These are phyloP conservation scores for Saguinus midas DNA, from an alignment of 2,113 vertebrate species.

Conservation along the genomic window DNA sequence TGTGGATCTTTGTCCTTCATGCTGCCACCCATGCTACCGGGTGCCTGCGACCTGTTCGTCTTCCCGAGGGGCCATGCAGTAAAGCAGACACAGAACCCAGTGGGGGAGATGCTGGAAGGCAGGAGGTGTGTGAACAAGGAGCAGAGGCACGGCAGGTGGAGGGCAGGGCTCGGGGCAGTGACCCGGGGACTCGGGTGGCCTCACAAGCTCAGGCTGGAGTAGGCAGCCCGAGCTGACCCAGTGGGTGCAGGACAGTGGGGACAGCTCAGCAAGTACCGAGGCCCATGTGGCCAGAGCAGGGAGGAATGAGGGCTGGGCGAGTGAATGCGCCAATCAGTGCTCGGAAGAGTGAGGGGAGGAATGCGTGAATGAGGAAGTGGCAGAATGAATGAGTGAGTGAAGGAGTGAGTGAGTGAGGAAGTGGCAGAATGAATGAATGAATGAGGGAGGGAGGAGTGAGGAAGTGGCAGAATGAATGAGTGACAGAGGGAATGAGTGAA, in stretches of 20 bases:
- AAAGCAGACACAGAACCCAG: background rate
- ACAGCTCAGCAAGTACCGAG: too few relatives aligned
- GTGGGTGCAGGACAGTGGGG: background rate
- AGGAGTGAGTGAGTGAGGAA: background rate
- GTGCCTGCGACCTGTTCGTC: background rate
- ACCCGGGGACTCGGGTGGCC: background rate
- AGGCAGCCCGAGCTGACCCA: background rate
- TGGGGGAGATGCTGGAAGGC: background rate
- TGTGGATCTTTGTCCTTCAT: background rate
- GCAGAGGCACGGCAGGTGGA: background rate
- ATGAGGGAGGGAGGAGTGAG: background rate
- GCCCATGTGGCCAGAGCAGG: background rate
- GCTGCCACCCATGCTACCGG: rapidly evolving
- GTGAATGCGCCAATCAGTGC: rapidly evolving
- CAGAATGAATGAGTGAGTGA: too few relatives aligned
- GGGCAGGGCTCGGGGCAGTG: too few relatives aligned
- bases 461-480: too few relatives aligned
- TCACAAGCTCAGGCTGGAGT: background rate
- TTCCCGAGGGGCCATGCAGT: too few relatives aligned
- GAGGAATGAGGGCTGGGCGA: background rate
- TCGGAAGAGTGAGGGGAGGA: background rate
- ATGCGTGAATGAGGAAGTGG: background rate
- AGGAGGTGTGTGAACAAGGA: background rate
- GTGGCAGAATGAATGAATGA: too few relatives aligned
- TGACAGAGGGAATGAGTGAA: too few relatives aligned